Evolutionary conservation across 2,113 vertebrate species (phyloP), one percentile per base, ranked within the genome.

Genomic region (Nothobranchius furzeri): DNA sequence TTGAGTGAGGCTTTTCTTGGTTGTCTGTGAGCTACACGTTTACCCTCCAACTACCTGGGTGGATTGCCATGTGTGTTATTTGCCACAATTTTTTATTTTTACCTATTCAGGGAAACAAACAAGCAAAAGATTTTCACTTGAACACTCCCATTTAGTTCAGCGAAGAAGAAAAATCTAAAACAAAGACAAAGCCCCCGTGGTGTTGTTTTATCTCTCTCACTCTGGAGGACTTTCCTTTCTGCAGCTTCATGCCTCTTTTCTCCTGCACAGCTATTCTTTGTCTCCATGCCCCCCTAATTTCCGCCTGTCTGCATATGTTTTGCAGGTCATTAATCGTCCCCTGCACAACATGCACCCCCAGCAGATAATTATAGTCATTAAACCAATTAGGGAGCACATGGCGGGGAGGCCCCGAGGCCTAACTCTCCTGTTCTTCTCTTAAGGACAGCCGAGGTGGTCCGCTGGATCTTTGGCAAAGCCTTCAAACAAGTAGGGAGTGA

Each of bases 341-440:
- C 73, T 77, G 87, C 88, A 79, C 88, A 89, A 88, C 83, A 85
- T 83, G 87, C 89, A 92, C 89, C 90, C 20, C 88, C 91, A 89
- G 90, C 85, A 91, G 90, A 93, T 94, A 94, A 94, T 94, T 89
- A 91, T 73, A 50, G 88, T 91, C 91, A 93, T 93, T 94, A 93
- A 92, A 91, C 82, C 89, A 92, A 92, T 93, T 93, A 92, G 86
- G 85, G 77, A 85, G 85, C 89, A 89, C 88, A 92, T 89, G 89
- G 90, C 85, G 83, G 62, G 83, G 78, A 90, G 78, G 81, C 87
- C 91, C 90, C 0, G 70, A 77, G 91, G 90, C 86, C 76, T 84
- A 82, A 45, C 65, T 70, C 73, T 82, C 73, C 85, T 81, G 83
- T 79, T 87, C 87, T 76, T 71, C 77, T 77, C 76, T 71, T 79